Percentiles rank a stretch among this genome's conserved stretches.
phyloP scores from a whole-genome alignment of 2,888 invertebrate genomes.

The Tupiocoris notatus region DNA sequence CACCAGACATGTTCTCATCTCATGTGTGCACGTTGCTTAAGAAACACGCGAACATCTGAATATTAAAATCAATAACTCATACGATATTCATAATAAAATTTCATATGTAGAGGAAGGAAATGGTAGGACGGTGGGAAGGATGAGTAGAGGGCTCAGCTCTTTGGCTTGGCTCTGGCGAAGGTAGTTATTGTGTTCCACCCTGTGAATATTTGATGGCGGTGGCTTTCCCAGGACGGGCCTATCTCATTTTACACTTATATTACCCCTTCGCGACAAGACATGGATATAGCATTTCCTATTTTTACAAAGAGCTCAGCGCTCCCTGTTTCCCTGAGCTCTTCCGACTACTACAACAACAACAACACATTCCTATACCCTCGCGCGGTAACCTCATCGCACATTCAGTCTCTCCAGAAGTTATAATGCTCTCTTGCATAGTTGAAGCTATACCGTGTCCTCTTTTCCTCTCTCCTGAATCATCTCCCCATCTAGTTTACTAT shows the following conservation, averaged over 20 bases:
- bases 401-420: background rate
- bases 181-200: conserved; percentile 45
- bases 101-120: conserved; percentile 43
- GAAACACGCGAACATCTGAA: conserved; percentile 38
- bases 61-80: conserved; percentile 48
- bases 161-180: conserved; percentile 11
- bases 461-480: background rate
- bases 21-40: conserved; percentile 24
- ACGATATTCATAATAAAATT: conserved; percentile 48
- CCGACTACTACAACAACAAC: background rate
- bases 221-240: conserved; percentile 35
- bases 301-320: conserved; percentile 33
- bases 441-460: background rate
- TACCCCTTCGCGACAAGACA: conserved; percentile 41
- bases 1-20: background rate
- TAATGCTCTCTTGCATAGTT: background rate
- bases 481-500: background rate
- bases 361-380: background rate
- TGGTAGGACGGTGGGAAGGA: background rate
- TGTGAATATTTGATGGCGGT: conserved; percentile 47
- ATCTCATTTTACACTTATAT: conserved; percentile 45
- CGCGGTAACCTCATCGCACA: background rate
- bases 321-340: background rate
- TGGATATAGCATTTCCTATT: conserved; percentile 43
- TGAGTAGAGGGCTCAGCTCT: background rate